Evolutionary conservation across 1,140 invertebrate species (phyloP).

Genomic region (Bombus sibiricus): DNA sequence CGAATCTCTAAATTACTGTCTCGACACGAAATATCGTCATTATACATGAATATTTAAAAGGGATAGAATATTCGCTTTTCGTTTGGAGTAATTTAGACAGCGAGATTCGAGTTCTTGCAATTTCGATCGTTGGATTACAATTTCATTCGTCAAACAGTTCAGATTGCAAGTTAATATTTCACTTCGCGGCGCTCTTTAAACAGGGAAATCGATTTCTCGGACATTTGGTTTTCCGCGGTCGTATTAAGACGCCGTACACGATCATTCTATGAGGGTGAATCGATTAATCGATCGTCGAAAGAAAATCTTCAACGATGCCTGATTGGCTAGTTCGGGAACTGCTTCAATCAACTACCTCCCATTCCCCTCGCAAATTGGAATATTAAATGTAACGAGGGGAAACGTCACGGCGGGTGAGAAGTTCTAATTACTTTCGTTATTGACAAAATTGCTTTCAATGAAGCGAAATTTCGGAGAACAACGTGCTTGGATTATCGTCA

Average conservation of each 20-base stretch:
- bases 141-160: slow-evolving; percentile 55
- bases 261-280: neutral
- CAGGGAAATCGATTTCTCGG: slow-evolving; percentile 58
- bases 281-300: neutral
- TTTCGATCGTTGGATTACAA: slow-evolving; percentile 52
- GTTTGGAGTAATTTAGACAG: neutral
- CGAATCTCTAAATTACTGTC: neutral
- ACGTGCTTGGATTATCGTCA: neutral
- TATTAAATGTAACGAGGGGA: neutral
- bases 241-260: neutral
- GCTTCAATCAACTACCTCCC: no score
- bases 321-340: no score
- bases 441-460: neutral
- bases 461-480: neutral
- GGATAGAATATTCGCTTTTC: no score
- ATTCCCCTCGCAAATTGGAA: neutral
- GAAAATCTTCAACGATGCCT: neutral
- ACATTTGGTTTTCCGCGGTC: slow-evolving; percentile 36
- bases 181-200: slow-evolving; percentile 57
- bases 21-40: neutral
- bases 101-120: neutral
- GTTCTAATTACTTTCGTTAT: neutral
- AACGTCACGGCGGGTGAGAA: neutral
- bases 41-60: neutral
- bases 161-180: slow-evolving; percentile 56